Base-by-base conservation (phyloP, 2,113 vertebrate genomes). In the Sebastes fasciatus region DNA sequence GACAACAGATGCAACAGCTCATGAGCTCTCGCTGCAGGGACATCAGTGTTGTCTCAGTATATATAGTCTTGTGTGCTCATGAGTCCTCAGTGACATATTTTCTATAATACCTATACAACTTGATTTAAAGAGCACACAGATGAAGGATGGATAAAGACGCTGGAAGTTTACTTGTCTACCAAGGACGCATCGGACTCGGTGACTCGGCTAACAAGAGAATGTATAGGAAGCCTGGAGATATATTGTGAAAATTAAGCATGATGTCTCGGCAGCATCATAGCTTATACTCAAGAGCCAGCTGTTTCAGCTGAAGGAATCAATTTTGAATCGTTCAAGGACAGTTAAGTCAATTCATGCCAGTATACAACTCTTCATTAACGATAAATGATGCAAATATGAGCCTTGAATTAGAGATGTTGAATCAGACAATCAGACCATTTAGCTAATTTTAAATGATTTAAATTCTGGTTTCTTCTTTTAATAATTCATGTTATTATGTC, bases 91-190 rank as follows among this genome's bases (percentile, higher is more conserved):
- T 80, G 72, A 57, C 82, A 55, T 61, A 60, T 34, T 85, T 70
- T 78, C 64, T 48, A 52, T 69, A 42, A 61, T 58, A 51, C 2
- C 1, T 14, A 17, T 57, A 42, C 42, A 63, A 54, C 11, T 54
- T 55, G 14, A 54, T 73, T 64, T 34, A 85, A 62, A 82, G 26
- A 51, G 43, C 6, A n/a, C 68, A 75, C 82, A 89, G 88, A 89
- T 77, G 82, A 84, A 77, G 79, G 70, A 68, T 14, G 67, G 49
- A 79, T 78, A 48, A 61, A 79, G 63, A 76, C 65, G 42, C 40
- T 42, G 16, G 46, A 81, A 67, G 61, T 80, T 66, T 63, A 23
- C 80, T 75, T 70, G 16, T 78, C 68, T 60, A 34, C 55, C 1
- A 4, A 17, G 51, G 43, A 79, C 2, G 8, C 17, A 58, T 63